Base-by-base conservation (phyloP, 2,797 vertebrate species). In the Choloepus didactylus region DNA sequence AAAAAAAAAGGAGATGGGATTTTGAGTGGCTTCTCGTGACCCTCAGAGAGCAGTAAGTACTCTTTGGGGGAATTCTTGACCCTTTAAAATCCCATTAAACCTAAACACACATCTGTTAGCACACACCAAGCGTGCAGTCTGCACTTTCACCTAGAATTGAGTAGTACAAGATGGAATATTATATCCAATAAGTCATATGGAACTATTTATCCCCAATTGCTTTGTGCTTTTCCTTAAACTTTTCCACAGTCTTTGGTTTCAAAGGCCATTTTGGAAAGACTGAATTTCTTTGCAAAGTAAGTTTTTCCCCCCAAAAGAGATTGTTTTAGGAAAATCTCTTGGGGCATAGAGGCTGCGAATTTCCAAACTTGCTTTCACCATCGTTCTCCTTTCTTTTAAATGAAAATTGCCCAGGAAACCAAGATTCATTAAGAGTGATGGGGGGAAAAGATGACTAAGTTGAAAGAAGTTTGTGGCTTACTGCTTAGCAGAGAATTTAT, bases 161-260 rank as follows among this genome's bases (percentile, higher is more conserved):
- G 96, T 84, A 96, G 96, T 93, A 97, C 94, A 96, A 96, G 90
- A 91, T 97, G 97, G 97, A 98, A 98, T 98, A 98, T 98, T 98
- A 97, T 98, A 97, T 98, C 98, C 96, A 87, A 97, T 98, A 98
- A 98, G 98, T 98, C 98, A 98, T 98, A 98, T 98, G 98, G 98
- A 98, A 98, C 98, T 98, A 98, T 98, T 98, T 98, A 98, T 98
- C 97, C 97, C 98, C 98, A 98, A 98, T 98, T 98, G 98, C 98
- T 98, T 97, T 94, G 95, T 96, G 95, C 96, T 96, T 97, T 93
- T 94, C 95, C 98, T 98, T 98, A 98, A 98, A 98, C 97, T 98
- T 98, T 98, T 98, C 98, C 98, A 98, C 97, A 98, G 97, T 98
- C 98, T 98, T 98, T 95, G 96, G 98, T 98, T 98, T 98, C 98